These are phyloP conservation scores for Hypsibius dujardini DNA, from an alignment of 1,140 invertebrate species.

Conservation along the genomic window DNA sequence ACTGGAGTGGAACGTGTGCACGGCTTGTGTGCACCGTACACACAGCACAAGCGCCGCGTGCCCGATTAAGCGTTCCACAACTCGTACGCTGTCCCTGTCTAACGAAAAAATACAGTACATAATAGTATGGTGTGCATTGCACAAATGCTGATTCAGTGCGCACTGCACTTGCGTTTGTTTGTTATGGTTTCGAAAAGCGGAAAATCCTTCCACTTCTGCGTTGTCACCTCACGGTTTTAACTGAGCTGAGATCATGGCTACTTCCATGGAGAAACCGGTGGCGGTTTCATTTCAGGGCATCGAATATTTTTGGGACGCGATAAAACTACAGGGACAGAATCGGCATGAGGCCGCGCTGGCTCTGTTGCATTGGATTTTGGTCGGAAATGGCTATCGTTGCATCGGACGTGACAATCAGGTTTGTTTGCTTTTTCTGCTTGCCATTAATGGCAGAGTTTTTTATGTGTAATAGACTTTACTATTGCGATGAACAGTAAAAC, in stretches of 20 bases:
- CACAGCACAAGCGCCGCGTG: too few species aligned
- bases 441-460: too few species aligned
- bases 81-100: too few species aligned
- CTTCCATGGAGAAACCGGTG: neutral
- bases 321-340: conserved; percentile 3
- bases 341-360: neutral
- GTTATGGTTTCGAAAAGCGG: neutral
- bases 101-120: too few species aligned
- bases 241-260: neutral
- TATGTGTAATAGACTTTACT: too few species aligned
- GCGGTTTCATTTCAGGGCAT: neutral
- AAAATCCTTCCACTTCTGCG: neutral
- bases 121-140: too few species aligned
- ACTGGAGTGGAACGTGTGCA: too few species aligned
- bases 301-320: neutral
- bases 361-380: neutral
- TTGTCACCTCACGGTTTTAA: too few species aligned
- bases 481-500: too few species aligned
- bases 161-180: neutral
- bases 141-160: too few species aligned
- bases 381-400: neutral
- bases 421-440: neutral
- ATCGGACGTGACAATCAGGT: conserved; percentile 3
- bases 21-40: too few species aligned
- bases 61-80: too few species aligned